phyloP scores from a whole-genome alignment of 2,113 vertebrate species.

The Sturnus vulgaris region DNA sequence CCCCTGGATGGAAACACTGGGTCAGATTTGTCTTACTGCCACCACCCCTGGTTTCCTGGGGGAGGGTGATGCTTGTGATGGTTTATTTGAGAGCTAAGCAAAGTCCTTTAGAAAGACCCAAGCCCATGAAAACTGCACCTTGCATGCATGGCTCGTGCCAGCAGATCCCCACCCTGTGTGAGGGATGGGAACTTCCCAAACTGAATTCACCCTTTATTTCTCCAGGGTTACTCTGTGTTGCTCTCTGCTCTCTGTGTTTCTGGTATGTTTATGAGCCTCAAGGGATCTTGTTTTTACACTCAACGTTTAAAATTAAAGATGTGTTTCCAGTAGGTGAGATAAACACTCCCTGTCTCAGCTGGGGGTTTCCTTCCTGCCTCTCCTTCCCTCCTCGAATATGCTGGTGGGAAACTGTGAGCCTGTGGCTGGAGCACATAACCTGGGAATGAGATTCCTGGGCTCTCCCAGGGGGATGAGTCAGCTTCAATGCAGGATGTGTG shows the following conservation, averaged over 20 bases:
- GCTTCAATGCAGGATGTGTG: neutral
- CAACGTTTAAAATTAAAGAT: conserved; percentile 48
- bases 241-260: conserved; percentile 9
- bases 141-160: accelerated
- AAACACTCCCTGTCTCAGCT: conserved; percentile 9
- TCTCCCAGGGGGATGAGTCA: neutral
- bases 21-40: neutral
- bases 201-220: conserved; percentile 38
- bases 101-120: neutral
- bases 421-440: neutral
- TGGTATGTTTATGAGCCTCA: conserved; percentile 48
- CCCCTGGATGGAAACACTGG: neutral
- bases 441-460: neutral
- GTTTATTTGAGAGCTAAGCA: neutral
- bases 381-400: neutral
- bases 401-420: neutral
- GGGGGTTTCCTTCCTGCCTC: conserved; percentile 17
- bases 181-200: conserved; percentile 15
- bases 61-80: neutral
- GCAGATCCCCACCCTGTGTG: neutral
- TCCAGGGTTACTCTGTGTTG: neutral
- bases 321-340: conserved; percentile 54
- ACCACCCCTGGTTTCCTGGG: neutral
- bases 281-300: conserved; percentile 30
- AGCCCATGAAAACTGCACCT: neutral